Evolutionary conservation across 2,888 invertebrate genomes (phyloP).

Genomic region (Teleiodes luculella): DNA sequence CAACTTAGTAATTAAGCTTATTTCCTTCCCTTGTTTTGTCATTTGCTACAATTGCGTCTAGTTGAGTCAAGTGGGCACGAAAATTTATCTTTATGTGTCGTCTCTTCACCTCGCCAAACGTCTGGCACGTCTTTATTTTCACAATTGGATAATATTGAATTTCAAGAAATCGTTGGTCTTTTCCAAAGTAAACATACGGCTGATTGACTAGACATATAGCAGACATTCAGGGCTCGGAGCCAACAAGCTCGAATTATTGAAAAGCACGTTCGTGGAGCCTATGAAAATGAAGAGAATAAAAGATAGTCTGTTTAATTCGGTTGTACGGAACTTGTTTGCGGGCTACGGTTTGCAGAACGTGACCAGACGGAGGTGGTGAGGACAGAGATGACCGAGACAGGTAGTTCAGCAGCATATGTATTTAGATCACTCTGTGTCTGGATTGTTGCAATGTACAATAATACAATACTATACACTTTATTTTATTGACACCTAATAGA

Average conservation of each 20-base stretch:
- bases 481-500: too few relatives aligned
- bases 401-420: constrained; percentile 45
- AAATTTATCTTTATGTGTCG: constrained; percentile 9
- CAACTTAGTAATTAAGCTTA: constrained; percentile 74
- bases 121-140: constrained; percentile 12
- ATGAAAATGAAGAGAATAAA: constrained; percentile 61
- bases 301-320: constrained; percentile 52
- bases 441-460: too few relatives aligned
- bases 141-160: constrained; percentile 7
- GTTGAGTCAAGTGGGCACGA: constrained; percentile 33
- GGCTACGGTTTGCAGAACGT: constrained; percentile 71
- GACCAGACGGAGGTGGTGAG: constrained; percentile 62
- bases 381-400: constrained; percentile 51
- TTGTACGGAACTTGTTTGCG: constrained; percentile 64
- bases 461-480: too few relatives aligned
- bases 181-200: constrained; percentile 38
- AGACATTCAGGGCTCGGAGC: constrained; percentile 49
- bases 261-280: constrained; percentile 48
- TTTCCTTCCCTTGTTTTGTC: constrained; percentile 64
- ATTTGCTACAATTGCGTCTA: constrained; percentile 53
- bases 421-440: background rate
- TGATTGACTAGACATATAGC: constrained; percentile 50
- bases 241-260: constrained; percentile 49
- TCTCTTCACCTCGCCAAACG: constrained; percentile 1
- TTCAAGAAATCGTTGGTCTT: constrained; percentile 9